A percentile compares a stretch with the other conserved stretches of the same genome.
Conservation (phyloP, 1,140 invertebrate species). For the Lucilia cuprina region DNA sequence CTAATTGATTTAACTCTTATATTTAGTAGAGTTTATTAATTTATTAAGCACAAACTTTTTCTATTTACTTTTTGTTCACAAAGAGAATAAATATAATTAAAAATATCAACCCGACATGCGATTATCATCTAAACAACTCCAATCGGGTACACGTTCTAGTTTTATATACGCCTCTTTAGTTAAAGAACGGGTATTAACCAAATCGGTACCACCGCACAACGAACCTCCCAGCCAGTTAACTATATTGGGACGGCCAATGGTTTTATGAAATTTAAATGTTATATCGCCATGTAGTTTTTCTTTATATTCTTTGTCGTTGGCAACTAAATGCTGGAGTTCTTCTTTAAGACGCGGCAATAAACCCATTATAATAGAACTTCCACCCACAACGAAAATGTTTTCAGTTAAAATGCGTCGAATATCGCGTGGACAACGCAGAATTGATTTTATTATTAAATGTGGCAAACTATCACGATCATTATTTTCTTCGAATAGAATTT, state of each 20-base stretch:
- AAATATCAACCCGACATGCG: conserved; percentile 44
- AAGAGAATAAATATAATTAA: background rate
- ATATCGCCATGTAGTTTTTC: conserved; percentile 65
- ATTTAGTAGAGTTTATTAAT: too few relatives aligned
- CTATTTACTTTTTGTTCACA: background rate
- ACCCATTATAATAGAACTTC: conserved; percentile 81
- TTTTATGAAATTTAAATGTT: conserved; percentile 74
- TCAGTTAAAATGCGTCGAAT: conserved; percentile 75
- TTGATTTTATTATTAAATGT: conserved; percentile 83
- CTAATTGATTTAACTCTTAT: too few relatives aligned
- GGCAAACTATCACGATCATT: conserved; percentile 83
- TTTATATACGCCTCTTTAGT: conserved; percentile 79
- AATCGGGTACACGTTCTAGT: conserved; percentile 77
- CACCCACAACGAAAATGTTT: conserved; percentile 86
- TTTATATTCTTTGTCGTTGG: conserved; percentile 70
- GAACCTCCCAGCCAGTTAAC: conserved; percentile 86
- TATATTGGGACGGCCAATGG: conserved; percentile 85
- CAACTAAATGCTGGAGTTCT: conserved; percentile 74
- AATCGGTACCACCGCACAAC: conserved; percentile 84
- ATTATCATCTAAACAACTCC: conserved; percentile 78
- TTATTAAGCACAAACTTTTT: too few relatives aligned
- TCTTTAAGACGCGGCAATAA: conserved; percentile 76
- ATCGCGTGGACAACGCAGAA: conserved; percentile 82
- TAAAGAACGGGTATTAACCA: conserved; percentile 74
- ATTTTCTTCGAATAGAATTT: conserved; percentile 85